These are phyloP conservation scores for Onychostoma macrolepis DNA, from an alignment of 2,113 vertebrate species.

Conservation along the genomic window DNA sequence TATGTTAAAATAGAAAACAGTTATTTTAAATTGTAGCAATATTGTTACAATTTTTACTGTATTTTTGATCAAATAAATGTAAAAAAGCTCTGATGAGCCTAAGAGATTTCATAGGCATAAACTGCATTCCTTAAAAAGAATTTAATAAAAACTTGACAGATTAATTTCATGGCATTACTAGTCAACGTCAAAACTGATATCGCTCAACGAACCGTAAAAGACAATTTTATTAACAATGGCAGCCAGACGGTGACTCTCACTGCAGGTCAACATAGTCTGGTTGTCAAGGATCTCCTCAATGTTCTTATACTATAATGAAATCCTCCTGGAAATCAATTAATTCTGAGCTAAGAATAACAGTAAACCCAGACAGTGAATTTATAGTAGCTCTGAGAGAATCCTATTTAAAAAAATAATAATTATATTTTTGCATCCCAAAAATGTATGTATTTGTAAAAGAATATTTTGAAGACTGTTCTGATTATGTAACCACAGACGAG, in stretches of 20 bases:
- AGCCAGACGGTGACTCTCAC: not conserved
- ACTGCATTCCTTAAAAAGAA: not conserved
- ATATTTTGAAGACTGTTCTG: no score
- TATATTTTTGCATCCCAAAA: not conserved
- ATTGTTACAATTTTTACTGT: not conserved
- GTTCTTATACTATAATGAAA: not conserved
- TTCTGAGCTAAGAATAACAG: not conserved
- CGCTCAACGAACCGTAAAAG: not conserved
- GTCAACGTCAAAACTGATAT: not conserved
- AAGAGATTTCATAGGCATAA: not conserved
- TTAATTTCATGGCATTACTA: not conserved
- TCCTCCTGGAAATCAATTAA: not conserved
- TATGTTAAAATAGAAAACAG: not conserved
- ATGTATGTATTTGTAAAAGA: not conserved
- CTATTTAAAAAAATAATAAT: not conserved
- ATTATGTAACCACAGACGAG: slow-evolving; percentile 17
- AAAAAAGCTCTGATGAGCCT: not conserved
- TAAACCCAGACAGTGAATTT: not conserved
- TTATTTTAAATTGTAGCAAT: not conserved
- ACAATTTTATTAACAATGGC: slow-evolving; percentile 4
- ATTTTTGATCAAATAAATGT: not conserved
- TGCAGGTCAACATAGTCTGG: not conserved
- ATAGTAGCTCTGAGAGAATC: not conserved
- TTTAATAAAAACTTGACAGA: not conserved
- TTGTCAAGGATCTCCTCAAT: slow-evolving; percentile 7